Evolutionary conservation across 1,140 invertebrate species (phyloP), one percentile per base, ranked within the genome.

Genomic region (Calephelis nemesis): DNA sequence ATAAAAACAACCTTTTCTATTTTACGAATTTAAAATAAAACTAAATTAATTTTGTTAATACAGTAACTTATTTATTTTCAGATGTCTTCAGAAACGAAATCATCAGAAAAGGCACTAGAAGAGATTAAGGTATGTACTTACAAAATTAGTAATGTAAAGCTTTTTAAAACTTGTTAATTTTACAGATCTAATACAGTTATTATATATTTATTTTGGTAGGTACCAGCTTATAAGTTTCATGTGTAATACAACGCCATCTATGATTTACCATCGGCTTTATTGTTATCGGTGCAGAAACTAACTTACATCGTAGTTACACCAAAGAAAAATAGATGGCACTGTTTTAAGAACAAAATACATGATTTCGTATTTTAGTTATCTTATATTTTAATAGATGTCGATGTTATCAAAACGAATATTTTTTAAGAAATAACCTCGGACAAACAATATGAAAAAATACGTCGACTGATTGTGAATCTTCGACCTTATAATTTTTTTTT

Each of bases 91-190:
- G 87, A 90, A 72, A 68, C 81, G 19, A 88, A 90, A 76, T 76
- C 79, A 13, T 74, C 77, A 7, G 87, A 90, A 66, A 81, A 85
- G 74, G 73, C 83, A 65, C 77, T 90, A 74, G 87, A 90, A 74
- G 87, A 90, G 73, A 83, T 90, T 65, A 88, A 86, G 82, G 87
- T 87, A 76, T 40, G 69, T 69, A 10, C 67, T 49, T 7, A 39
- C 13, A 40, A 3, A 54, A 30, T 30, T 30, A 30, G 30, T 30
- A 2, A 30, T 30, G 3, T 30, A 30, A 30, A 4, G 30, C 19
- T 19, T 19, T 19, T 19, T 19, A 19, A 19, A 30, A 30, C 30
- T 30, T 30, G 3, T 30, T 30, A 30, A 30, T 30, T 30, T 30
- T 30, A 3, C 30, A 30, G 3, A 30, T 30, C 30, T 3, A 30